These are phyloP conservation scores for Crocallis elinguaria DNA, from an alignment of 2,888 invertebrate species.

Conservation along the genomic window DNA sequence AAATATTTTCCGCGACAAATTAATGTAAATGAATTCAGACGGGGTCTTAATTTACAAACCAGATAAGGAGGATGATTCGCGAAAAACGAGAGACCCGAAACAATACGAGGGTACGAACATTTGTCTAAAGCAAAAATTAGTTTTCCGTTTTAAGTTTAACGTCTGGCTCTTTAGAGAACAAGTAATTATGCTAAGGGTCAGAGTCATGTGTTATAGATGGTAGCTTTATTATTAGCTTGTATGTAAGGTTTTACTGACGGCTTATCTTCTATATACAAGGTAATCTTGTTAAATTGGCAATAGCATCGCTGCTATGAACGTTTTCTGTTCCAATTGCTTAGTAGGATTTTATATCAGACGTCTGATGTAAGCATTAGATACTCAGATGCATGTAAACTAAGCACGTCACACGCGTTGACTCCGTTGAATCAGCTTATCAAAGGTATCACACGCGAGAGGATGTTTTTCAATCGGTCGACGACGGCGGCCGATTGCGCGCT, in stretches of 20 bases:
- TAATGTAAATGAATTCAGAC: slow-evolving; percentile 22
- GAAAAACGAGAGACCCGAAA: slow-evolving; percentile 18
- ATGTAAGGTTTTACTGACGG: too few species aligned
- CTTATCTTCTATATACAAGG: too few species aligned
- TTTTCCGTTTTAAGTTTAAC: background rate
- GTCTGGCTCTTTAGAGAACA: too few species aligned
- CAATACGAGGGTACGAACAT: background rate
- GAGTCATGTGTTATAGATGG: background rate
- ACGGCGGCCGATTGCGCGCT: slow-evolving; percentile 22
- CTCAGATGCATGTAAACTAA: background rate
- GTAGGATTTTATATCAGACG: too few species aligned
- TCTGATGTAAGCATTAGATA: background rate
- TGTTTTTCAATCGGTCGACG: slow-evolving; percentile 32
- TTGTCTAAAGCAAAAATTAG: background rate
- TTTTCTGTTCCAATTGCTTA: background rate
- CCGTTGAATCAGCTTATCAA: slow-evolving; percentile 35
- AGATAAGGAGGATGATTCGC: slow-evolving; percentile 20
- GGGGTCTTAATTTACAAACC: slow-evolving; percentile 12
- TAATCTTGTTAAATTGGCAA: too few species aligned
- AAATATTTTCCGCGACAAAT: slow-evolving; percentile 10
- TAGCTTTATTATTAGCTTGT: too few species aligned
- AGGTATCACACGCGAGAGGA: slow-evolving; percentile 36
- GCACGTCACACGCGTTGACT: slow-evolving; percentile 10
- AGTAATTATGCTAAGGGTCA: background rate
- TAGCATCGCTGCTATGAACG: too few species aligned